Base-by-base conservation (phyloP, 2,888 invertebrate genomes). In the Tachina grossa region DNA sequence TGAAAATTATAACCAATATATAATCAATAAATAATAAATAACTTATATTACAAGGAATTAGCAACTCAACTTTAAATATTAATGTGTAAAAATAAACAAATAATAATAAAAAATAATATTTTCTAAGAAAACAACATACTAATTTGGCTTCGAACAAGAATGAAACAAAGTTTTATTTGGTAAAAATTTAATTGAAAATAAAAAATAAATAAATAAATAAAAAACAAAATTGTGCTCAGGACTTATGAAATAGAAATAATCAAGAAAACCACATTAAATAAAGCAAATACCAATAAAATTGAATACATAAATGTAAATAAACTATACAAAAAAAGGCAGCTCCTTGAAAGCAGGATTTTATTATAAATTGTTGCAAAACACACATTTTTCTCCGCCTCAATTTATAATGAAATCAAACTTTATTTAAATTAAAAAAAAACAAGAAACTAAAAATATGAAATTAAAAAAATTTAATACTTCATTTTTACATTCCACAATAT, bases 211-310 rank as follows among this genome's bases (percentile, higher is more conserved):
- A 39, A 65, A 10, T 55, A 16, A 22, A 55, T 22, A 57, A 63
- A 63, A 65, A 69, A 84, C 71, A 87, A 88, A 88, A 89, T 89
- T 89, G 88, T 89, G 90, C 90, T 90, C 90, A 90, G 90, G 90
- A 90, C 90, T 89, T 85, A 87, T 68, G 65, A 82, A 87, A 82
- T 77, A 78, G 74, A 81, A 81, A 74, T 66, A 78, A 77, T 22
- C 79, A 79, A 75, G 19, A 57, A 55, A 72, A 76, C 80, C 72
- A 68, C 63, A 82, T 81, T 80, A 53, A 84, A 77, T 61, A 72
- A 69, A 63, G 9, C 61, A 49, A 55, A 53, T 55, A 79, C 53
- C 85, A 87, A 87, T 14, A 8, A 86, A 63, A 78, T 31, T 63
- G 85, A 87, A 87, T 84, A 31, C 31, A 31, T 31, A 86, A 69